A percentile compares a stretch with the other conserved stretches of the same genome.
These are phyloP conservation scores for Eumacrocentrus americanus DNA, from an alignment of 2,888 invertebrate genomes.

Conservation along the genomic window DNA sequence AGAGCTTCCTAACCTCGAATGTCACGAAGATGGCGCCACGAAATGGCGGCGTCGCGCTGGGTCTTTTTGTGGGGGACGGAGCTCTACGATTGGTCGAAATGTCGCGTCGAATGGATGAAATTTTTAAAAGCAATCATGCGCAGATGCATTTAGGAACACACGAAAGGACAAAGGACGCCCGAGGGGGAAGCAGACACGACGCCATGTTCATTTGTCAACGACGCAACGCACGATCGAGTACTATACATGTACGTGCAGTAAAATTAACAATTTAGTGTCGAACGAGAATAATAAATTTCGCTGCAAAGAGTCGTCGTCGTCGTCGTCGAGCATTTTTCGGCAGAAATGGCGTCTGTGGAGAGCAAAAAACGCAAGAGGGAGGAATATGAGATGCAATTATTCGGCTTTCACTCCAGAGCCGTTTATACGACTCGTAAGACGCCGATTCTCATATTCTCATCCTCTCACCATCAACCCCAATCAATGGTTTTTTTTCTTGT, in stretches of 20 bases:
- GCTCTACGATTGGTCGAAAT: too few species aligned
- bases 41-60: too few species aligned
- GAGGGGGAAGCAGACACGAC: constrained; percentile 42
- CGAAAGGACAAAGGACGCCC: constrained; percentile 49
- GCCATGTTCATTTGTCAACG: constrained; percentile 54
- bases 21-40: too few species aligned
- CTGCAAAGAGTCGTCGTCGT: not conserved
- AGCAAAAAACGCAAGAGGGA: constrained; percentile 45
- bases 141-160: too few species aligned
- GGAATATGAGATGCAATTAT: constrained; percentile 57
- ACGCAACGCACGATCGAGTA: not conserved
- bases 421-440: constrained; percentile 49
- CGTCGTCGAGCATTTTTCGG: too few species aligned
- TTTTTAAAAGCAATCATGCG: too few species aligned
- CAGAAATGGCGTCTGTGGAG: constrained; percentile 42
- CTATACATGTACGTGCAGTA: not conserved
- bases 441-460: constrained; percentile 18
- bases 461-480: too few species aligned
- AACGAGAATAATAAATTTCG: not conserved
- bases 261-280: not conserved
- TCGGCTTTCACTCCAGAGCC: constrained; percentile 51
- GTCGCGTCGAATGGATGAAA: too few species aligned
- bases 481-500: constrained; percentile 23
- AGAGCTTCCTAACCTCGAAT: too few species aligned
- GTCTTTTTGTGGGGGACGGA: too few species aligned